Conservation (phyloP, 2,113 vertebrate genomes). For the Pseudorhombus dupliciocellatus region DNA sequence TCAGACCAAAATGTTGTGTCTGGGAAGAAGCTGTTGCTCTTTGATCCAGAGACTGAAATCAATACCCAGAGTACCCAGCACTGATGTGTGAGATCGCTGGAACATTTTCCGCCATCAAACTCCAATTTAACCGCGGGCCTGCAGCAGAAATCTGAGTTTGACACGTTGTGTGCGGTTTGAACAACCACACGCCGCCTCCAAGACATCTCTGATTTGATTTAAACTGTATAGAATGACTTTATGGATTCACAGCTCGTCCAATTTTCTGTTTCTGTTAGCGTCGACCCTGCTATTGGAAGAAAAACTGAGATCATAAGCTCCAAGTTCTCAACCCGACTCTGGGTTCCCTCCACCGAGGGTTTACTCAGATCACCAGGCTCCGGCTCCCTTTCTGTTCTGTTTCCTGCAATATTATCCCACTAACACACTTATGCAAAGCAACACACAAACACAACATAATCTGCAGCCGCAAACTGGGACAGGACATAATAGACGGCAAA, state of each 20-base stretch:
- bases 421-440: slow-evolving; percentile 24
- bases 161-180: not conserved
- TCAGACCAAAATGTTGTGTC: slow-evolving; percentile 27
- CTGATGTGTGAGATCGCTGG: slow-evolving; percentile 22
- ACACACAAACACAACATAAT: slow-evolving; percentile 26
- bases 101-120: not conserved
- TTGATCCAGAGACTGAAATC: slow-evolving; percentile 37
- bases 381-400: slow-evolving; percentile 46
- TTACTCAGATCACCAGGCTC: slow-evolving; percentile 47
- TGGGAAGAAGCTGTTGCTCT: slow-evolving; percentile 22
- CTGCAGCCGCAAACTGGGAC: slow-evolving; percentile 46
- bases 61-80: slow-evolving; percentile 16
- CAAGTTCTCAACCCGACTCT: slow-evolving; percentile 27
- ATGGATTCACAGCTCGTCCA: slow-evolving; percentile 16
- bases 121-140: not conserved
- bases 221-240: not conserved
- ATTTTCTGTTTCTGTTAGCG: slow-evolving; percentile 14
- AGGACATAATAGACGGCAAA: slow-evolving; percentile 39
- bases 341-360: slow-evolving; percentile 34
- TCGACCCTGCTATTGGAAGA: slow-evolving; percentile 44
- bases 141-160: not conserved
- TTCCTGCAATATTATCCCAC: slow-evolving; percentile 40
- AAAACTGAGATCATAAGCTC: slow-evolving; percentile 32
- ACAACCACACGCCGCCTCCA: not conserved
- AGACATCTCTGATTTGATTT: not conserved